Evolutionary conservation across 2,888 invertebrate species (phyloP), one percentile per base, ranked within the genome.

Genomic region (Lycia hirtaria): DNA sequence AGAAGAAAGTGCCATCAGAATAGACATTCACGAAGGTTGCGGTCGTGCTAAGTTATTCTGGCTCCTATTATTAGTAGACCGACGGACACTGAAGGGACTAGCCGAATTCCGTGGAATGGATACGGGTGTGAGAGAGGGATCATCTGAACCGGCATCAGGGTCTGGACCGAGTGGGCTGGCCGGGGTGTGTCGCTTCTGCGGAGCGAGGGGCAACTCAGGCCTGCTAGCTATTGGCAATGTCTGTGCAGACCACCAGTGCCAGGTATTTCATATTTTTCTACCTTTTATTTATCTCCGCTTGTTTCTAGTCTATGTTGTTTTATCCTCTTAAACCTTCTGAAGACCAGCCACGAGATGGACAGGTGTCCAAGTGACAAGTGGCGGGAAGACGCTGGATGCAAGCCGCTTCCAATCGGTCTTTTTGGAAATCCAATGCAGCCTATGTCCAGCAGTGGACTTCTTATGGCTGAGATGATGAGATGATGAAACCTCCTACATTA

Each of bases 1-100:
- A 78, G 98, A 98, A 76, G 98, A 98, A 78, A 98, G 98, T 81
- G 97, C 98, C 0, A 98, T 99, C 60, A 96, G 97, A 62, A 97
- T 99, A 4, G 98, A 99, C 85, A 93, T 99, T n/a, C 99, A 99
- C 85, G 99, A 98, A 86, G 96, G 96, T 0, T 99, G 99, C 81
- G 99, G 99, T 0, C 94, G 99, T 30, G 98, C 98, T 0, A 98
- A 99, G 85, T 92, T 99, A 4, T 98, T 98, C 85, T 99, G 99
- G 98, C 93, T 99, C 4, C 92, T 98, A 73, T 96, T 98, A 0
- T 88, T 99, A 17, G 98, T 99, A 0, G 99, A 99, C 81, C 96
- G 98, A 0, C 95, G 96, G 68, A 98, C 98, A 0, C 89, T 99
- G 12, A 99, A 99, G 83, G 97, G 96, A 0, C 87, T 97, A 72